Evolutionary conservation across 2,113 vertebrate genomes (phyloP).

Genomic region (Colistium nudipinnis): DNA sequence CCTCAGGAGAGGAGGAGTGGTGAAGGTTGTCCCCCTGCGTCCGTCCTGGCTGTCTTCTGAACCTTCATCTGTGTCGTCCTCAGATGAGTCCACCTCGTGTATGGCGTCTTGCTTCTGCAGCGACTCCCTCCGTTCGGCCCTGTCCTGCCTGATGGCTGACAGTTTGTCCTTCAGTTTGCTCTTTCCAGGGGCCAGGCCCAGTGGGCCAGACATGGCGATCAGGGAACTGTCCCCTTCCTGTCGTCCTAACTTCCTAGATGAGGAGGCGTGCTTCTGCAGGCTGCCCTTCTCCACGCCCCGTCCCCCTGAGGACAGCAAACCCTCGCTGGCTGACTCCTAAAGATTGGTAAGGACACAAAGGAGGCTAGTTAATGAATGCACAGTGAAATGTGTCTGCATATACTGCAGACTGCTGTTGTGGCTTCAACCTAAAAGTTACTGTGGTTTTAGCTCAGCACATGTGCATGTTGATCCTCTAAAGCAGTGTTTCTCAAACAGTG

Average conservation of each 20-base stretch:
- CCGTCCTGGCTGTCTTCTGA: conserved; percentile 90
- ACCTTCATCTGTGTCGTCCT: conserved; percentile 94
- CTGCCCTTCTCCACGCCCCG: conserved; percentile 86
- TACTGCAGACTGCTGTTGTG: background rate
- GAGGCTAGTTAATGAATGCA: background rate
- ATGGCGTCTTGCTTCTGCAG: conserved; percentile 98
- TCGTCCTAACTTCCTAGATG: conserved; percentile 84
- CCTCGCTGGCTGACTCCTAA: conserved; percentile 85
- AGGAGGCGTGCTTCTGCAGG: conserved; percentile 84
- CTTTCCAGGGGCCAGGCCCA: conserved; percentile 75
- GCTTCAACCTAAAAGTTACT: too few species aligned
- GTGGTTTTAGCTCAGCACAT: too few species aligned
- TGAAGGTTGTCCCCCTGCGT: conserved; percentile 72
- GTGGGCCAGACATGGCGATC: conserved; percentile 35
- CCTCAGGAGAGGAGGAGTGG: conserved; percentile 80
- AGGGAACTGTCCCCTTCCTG: conserved; percentile 73
- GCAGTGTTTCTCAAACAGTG: too few species aligned
- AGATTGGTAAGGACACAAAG: conserved; percentile 8
- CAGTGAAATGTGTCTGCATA: background rate
- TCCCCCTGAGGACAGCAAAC: conserved; percentile 71
- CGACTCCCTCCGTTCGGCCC: conserved; percentile 92
- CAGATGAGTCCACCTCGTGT: conserved; percentile 94
- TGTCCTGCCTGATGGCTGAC: conserved; percentile 91
- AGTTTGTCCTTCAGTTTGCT: conserved; percentile 85
- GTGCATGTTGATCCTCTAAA: too few species aligned